Base-by-base conservation (phyloP, 2,113 vertebrate species). In the Tinamus guttatus region DNA sequence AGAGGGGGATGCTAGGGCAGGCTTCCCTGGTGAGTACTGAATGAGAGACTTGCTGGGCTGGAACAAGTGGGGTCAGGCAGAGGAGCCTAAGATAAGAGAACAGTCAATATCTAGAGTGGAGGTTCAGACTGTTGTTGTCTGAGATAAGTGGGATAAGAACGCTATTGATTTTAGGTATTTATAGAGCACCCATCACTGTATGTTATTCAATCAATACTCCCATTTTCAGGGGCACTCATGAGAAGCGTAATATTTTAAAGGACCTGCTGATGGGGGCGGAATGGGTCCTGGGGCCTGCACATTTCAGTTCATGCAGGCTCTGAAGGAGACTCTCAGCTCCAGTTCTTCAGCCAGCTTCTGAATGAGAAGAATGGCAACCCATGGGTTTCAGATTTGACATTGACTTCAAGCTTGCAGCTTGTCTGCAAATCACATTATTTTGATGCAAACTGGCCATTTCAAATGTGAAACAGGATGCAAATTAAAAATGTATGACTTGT, bases 401-500 rank as follows among this genome's bases (percentile, higher is more conserved):
- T 68, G 40, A 87, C 90, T 86, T 91, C 5, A 12, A 85, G 20
- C 69, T 84, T 92, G 52, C 65, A 93, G 14, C 63, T 68, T 64
- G 45, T 62, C 62, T 81, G 67, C 43, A 67, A 83, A 85, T 43
- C 60, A 60, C 18, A 45, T 60, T 7, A 36, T 83, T 94, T 94
- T 93, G 54, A 85, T 94, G 73, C 43, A 45, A 65, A 20, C 34
- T 89, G n/a, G 38, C 51, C 27, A 75, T 94, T 97, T 96, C 24
- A 89, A 63, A 96, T 91, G 36, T 54, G 83, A 97, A 92, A 90
- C 54, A 64, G 85, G 89, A 90, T 95, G 69, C 76, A 91, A 87
- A 40, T 92, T 69, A 76, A 93, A 58, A 36, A 89, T 94, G 89
- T 95, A 95, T 77, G 62, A 76, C 58, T 78, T 92, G 18, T 88